Conservation (phyloP, 1,140 invertebrate genomes). For the Neotoxoptera formosana region DNA sequence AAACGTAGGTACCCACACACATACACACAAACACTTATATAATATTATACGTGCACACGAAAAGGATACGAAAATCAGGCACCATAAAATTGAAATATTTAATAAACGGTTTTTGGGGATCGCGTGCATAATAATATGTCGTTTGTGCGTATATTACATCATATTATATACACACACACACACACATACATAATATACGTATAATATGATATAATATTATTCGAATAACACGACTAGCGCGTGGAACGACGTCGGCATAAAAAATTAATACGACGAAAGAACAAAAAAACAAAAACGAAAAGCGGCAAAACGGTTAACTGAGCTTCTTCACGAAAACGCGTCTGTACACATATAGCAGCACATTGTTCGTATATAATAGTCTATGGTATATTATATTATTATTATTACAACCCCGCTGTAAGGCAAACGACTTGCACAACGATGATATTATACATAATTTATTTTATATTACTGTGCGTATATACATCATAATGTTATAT, state of each 20-base stretch:
- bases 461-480: neutral
- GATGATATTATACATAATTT: neutral
- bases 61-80: conserved; percentile 46
- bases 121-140: conserved; percentile 37
- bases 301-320: conserved; percentile 53
- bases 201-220: neutral
- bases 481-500: neutral
- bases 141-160: conserved; percentile 19
- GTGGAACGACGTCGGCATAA: conserved; percentile 20
- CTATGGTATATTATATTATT: neutral
- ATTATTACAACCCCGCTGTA: neutral
- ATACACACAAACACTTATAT: neutral
- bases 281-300: neutral
- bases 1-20: neutral
- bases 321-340: conserved; percentile 54
- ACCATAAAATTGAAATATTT: conserved; percentile 47
- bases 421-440: neutral
- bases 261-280: conserved; percentile 46
- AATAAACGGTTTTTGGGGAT: conserved; percentile 55
- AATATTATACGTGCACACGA: neutral
- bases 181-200: neutral
- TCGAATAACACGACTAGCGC: neutral
- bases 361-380: neutral
- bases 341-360: neutral
- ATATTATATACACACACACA: neutral